phyloP scores from a whole-genome alignment of 2,797 vertebrate genomes.

The Chelidonichthys spinosus region DNA sequence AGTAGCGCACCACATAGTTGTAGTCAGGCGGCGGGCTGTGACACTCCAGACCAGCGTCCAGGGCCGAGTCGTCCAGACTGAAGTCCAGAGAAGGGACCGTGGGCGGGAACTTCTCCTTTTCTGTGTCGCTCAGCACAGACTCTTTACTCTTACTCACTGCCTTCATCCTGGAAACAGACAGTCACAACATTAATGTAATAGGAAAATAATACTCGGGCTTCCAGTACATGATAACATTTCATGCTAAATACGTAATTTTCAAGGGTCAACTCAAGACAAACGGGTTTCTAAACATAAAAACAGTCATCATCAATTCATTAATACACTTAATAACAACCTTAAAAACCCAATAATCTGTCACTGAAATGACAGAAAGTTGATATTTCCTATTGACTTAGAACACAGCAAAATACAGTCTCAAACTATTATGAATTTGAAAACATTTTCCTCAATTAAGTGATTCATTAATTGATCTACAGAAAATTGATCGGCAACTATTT shows the following conservation, averaged over 20 bases:
- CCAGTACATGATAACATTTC: neutral
- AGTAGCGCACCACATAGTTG: conserved; percentile 93
- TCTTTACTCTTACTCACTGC: conserved; percentile 91
- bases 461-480: neutral
- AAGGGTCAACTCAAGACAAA: neutral
- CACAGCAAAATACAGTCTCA: neutral
- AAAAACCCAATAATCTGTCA: neutral
- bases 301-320: too few species aligned
- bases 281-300: neutral
- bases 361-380: neutral
- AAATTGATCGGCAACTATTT: neutral
- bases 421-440: neutral
- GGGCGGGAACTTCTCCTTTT: conserved; percentile 85
- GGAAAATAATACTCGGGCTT: neutral
- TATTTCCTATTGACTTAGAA: neutral
- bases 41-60: conserved; percentile 90
- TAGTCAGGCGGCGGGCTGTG: conserved; percentile 96
- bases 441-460: neutral
- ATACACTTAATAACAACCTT: too few species aligned
- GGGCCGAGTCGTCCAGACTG: conserved; percentile 88
- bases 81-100: conserved; percentile 85
- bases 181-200: neutral
- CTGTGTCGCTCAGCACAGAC: conserved; percentile 85
- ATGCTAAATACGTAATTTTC: neutral
- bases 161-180: conserved; percentile 84